Evolutionary conservation across 2,113 vertebrate genomes (phyloP).

Genomic region (Megalops atlanticus): DNA sequence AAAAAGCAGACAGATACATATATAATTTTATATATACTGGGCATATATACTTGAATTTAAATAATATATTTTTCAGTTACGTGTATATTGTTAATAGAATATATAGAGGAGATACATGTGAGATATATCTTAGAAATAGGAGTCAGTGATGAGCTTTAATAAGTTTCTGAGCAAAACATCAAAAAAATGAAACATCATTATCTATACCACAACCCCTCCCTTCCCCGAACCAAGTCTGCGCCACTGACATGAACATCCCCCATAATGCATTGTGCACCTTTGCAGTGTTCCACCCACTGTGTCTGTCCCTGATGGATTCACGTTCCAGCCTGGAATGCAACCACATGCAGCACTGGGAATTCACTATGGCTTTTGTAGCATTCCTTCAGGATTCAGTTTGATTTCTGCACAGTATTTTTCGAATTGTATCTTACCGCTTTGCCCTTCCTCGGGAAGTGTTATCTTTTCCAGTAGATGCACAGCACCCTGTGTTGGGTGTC

Average conservation of each 20-base stretch:
- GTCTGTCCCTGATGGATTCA: not conserved
- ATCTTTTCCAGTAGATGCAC: too few species aligned
- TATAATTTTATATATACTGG: too few species aligned
- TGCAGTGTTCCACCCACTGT: conserved; percentile 19
- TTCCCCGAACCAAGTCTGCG: not conserved
- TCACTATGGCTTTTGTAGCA: conserved; percentile 13
- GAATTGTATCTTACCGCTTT: too few species aligned
- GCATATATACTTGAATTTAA: too few species aligned
- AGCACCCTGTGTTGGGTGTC: too few species aligned
- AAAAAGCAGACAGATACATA: not conserved
- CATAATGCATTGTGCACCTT: conserved; percentile 27
- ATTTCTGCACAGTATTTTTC: not conserved
- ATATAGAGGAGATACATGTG: too few species aligned
- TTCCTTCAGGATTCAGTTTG: conserved; percentile 13
- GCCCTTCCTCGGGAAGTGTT: too few species aligned
- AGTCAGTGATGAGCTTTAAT: conserved; percentile 25
- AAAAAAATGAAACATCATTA: conserved; percentile 24
- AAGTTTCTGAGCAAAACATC: conserved; percentile 47
- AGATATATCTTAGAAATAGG: not conserved
- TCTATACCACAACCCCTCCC: conserved; percentile 17
- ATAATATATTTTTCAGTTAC: too few species aligned
- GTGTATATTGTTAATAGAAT: too few species aligned
- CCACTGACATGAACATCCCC: conserved; percentile 18
- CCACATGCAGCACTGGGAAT: conserved; percentile 1
- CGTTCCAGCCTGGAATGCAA: not conserved